Evolutionary conservation across 2,888 invertebrate species (phyloP).

Genomic region (Pollenia amentaria): DNA sequence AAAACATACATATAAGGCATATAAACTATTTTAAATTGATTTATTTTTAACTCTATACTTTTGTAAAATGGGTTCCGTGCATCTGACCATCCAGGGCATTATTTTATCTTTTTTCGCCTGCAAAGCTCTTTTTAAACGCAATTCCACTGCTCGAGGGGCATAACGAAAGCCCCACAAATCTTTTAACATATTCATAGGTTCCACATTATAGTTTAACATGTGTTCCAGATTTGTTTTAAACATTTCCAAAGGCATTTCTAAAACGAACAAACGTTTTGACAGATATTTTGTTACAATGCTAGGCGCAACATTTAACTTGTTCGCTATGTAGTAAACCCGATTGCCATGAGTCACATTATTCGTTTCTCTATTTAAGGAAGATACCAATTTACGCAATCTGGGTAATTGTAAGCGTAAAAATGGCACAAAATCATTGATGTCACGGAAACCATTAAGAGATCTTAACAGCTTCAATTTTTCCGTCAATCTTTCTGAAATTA

Average conservation of each 20-base stretch:
- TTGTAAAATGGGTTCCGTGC: constrained; percentile 86
- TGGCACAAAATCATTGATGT: constrained; percentile 86
- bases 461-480: constrained; percentile 84
- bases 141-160: constrained; percentile 85
- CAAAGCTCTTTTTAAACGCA: constrained; percentile 85
- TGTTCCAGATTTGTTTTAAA: constrained; percentile 85
- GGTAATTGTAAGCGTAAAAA: constrained; percentile 85
- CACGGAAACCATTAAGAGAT: constrained; percentile 81
- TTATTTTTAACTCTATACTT: constrained; percentile 84
- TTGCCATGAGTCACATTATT: constrained; percentile 85
- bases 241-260: constrained; percentile 86
- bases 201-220: constrained; percentile 86
- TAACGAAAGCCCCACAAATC: constrained; percentile 89
- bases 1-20: constrained; percentile 51
- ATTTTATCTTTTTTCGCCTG: constrained; percentile 85
- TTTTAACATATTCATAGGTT: constrained; percentile 86
- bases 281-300: constrained; percentile 85
- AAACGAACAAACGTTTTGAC: constrained; percentile 86
- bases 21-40: background rate
- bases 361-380: constrained; percentile 83
- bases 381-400: constrained; percentile 79
- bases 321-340: constrained; percentile 87
- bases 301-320: constrained; percentile 85
- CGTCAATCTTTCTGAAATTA: constrained; percentile 78
- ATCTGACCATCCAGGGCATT: constrained; percentile 89